Conservation (phyloP, 2,113 vertebrate genomes). For the Pampusana beccarii region DNA sequence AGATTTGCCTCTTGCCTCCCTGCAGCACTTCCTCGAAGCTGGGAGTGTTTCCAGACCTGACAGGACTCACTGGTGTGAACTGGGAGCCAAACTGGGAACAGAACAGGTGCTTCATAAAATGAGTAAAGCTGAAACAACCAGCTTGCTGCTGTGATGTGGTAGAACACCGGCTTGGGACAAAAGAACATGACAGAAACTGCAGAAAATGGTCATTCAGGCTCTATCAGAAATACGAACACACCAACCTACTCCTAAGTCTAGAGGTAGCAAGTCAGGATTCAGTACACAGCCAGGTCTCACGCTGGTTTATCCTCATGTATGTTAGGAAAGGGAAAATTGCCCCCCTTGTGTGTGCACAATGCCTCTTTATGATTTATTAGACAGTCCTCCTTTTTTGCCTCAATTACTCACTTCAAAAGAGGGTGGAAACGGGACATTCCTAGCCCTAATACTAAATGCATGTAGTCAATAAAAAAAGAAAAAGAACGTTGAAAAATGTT, state of each 20-base stretch:
- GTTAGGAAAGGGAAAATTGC: not conserved
- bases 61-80: not conserved
- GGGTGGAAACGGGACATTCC: conserved; percentile 65
- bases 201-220: not conserved
- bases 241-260: not conserved
- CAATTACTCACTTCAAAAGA: conserved; percentile 62
- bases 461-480: conserved; percentile 66
- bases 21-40: not conserved
- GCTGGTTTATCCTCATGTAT: not conserved
- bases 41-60: not conserved
- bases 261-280: not conserved
- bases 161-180: not conserved
- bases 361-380: conserved; percentile 59
- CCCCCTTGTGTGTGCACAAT: conserved; percentile 17
- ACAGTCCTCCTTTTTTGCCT: conserved; percentile 18
- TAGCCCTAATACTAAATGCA: conserved; percentile 66
- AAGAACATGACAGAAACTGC: not conserved
- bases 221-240: not conserved
- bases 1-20: conserved; percentile 7
- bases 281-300: not conserved
- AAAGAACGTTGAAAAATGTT: conserved; percentile 62
- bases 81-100: conserved; percentile 16
- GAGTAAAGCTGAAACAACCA: not conserved
- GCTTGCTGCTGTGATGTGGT: not conserved
- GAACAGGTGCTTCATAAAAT: not conserved